Evolutionary conservation across 2,888 invertebrate genomes (phyloP).

Genomic region (Ophioninae sp.): DNA sequence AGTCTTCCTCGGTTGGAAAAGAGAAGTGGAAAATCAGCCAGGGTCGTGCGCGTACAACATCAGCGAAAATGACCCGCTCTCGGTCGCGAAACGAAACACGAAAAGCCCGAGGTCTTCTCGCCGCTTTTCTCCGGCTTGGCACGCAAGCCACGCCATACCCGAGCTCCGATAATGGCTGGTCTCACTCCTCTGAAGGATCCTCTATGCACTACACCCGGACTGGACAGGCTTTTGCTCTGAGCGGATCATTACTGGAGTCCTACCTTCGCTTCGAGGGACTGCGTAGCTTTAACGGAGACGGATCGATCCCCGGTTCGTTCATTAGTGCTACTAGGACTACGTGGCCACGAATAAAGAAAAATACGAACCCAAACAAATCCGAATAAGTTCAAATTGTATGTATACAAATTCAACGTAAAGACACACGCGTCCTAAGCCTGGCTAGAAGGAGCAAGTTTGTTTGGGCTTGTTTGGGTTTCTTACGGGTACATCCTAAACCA

Average conservation of each 20-base stretch:
- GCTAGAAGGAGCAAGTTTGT: too few species aligned
- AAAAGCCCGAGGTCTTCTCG: conserved; percentile 3
- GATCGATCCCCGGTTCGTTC: too few species aligned
- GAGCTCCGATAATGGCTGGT: conserved; percentile 43
- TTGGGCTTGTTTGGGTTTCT: too few species aligned
- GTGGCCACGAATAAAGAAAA: too few species aligned
- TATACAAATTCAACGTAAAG: too few species aligned
- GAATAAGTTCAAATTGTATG: too few species aligned
- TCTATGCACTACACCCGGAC: neutral
- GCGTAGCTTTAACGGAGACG: neutral
- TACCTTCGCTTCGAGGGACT: conserved; percentile 19
- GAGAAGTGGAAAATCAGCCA: neutral
- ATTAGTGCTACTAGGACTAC: too few species aligned
- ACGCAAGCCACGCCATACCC: neutral
- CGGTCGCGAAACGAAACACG: neutral
- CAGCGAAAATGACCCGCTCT: conserved; percentile 8
- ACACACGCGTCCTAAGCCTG: too few species aligned
- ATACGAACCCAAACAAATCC: too few species aligned
- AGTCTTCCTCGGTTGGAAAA: neutral
- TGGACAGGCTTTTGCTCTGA: neutral
- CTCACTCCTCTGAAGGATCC: conserved; percentile 30
- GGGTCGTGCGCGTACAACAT: neutral
- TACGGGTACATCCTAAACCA: too few species aligned
- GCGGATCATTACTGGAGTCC: conserved; percentile 1
- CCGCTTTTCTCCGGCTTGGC: conserved; percentile 20